These are phyloP conservation scores for Gobius niger DNA, from an alignment of 2,113 vertebrate genomes.

Conservation along the genomic window DNA sequence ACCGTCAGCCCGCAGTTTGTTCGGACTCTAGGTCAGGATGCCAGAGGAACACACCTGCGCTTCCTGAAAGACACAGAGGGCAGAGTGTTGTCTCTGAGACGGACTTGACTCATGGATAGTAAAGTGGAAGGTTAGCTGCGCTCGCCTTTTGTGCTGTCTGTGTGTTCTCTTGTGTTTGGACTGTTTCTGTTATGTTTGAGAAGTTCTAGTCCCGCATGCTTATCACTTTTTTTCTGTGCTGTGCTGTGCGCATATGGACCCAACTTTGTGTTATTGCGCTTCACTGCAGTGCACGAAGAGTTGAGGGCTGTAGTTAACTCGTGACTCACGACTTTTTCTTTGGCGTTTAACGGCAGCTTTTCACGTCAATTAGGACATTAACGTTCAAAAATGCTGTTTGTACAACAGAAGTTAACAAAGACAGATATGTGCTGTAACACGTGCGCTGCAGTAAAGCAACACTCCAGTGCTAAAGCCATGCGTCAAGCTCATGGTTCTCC, in stretches of 20 bases:
- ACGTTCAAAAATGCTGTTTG: not conserved
- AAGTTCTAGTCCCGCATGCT: slow-evolving; percentile 63
- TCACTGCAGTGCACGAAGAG: slow-evolving; percentile 55
- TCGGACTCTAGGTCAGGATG: slow-evolving; percentile 75
- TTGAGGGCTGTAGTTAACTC: slow-evolving; percentile 53
- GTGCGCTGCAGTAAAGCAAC: slow-evolving; percentile 6
- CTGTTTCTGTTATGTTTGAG: slow-evolving; percentile 37
- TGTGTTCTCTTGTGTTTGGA: slow-evolving; percentile 37
- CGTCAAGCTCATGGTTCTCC: not conserved
- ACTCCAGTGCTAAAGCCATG: slow-evolving; percentile 5
- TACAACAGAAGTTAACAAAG: slow-evolving; percentile 1
- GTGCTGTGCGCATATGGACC: slow-evolving; percentile 29
- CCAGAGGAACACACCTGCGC: slow-evolving; percentile 75
- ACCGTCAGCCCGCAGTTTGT: slow-evolving; percentile 47
- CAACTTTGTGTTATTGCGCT: slow-evolving; percentile 53
- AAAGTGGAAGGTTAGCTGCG: slow-evolving; percentile 82
- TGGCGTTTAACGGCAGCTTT: slow-evolving; percentile 4
- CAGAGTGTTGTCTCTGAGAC: slow-evolving; percentile 57
- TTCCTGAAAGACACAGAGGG: slow-evolving; percentile 74
- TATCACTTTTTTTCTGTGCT: slow-evolving; percentile 7
- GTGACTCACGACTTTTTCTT: slow-evolving; percentile 49
- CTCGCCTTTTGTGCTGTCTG: slow-evolving; percentile 35
- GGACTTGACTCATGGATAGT: slow-evolving; percentile 79
- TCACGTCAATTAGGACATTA: slow-evolving; percentile 6
- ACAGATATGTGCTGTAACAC: not conserved